These are phyloP conservation scores for Thunnus maccoyii DNA, from an alignment of 2,113 vertebrate genomes.

Conservation along the genomic window DNA sequence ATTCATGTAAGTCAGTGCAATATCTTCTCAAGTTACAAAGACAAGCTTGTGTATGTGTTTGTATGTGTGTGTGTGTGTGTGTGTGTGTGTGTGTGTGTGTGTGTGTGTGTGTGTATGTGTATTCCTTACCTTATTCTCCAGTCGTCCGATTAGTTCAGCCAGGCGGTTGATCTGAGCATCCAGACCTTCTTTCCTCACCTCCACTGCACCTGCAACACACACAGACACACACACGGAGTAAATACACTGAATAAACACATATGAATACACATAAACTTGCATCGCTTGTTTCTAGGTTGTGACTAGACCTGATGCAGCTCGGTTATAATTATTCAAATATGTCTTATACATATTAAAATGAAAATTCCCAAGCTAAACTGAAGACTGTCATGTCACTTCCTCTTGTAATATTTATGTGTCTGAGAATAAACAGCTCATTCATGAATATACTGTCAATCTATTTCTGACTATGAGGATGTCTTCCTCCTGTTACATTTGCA, in stretches of 20 bases:
- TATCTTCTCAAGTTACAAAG: background rate
- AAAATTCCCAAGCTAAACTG: background rate
- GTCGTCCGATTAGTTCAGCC: slow-evolving; percentile 92
- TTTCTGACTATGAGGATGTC: background rate
- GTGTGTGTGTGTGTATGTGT: no score
- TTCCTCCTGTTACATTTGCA: background rate
- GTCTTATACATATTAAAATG: background rate
- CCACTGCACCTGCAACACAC: slow-evolving; percentile 80
- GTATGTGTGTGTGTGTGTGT: background rate
- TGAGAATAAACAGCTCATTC: slow-evolving; percentile 4
- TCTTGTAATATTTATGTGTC: background rate
- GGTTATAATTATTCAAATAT: slow-evolving; percentile 1
- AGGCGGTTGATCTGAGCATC: slow-evolving; percentile 94
- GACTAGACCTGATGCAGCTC: background rate
- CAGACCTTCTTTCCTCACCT: slow-evolving; percentile 91
- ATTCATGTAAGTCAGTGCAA: no score
- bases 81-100: no score
- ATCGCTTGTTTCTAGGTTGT: background rate
- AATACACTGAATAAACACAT: background rate
- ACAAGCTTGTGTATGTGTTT: no score
- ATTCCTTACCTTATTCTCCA: slow-evolving; percentile 93
- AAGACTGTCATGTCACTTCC: background rate
- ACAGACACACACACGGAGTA: slow-evolving; percentile 3
- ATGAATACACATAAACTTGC: background rate
- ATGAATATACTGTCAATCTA: slow-evolving; percentile 4